Conservation (phyloP, 2,797 vertebrate genomes). For the Sebastes umbrosus region DNA sequence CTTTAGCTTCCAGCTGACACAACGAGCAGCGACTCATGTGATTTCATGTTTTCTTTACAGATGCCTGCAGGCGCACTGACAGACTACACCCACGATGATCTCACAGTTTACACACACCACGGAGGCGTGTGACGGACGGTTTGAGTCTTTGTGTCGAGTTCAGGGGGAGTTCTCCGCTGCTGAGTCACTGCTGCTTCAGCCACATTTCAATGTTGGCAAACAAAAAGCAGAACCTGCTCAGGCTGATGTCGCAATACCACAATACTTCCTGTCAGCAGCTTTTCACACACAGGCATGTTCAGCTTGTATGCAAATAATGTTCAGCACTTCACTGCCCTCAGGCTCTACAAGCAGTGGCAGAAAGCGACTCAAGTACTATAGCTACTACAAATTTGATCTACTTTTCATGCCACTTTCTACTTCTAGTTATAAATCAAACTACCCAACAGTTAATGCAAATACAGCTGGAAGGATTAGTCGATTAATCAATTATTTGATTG, state of each 20-base stretch:
- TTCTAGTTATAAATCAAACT: not conserved
- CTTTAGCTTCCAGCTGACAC: not conserved
- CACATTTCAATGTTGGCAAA: not conserved
- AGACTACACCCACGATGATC: not conserved
- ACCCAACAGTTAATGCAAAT: not conserved
- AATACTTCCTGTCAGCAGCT: not conserved
- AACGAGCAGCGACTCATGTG: not conserved
- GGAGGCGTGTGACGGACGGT: not conserved
- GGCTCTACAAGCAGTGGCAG: not conserved
- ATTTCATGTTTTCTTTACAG: not conserved
- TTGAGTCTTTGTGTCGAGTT: not conserved
- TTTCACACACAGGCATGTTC: not conserved
- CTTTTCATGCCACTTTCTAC: too few species aligned
- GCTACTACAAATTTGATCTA: too few species aligned
- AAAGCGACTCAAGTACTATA: not conserved
- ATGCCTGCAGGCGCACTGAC: not conserved
- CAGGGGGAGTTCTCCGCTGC: not conserved
- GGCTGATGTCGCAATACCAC: not conserved
- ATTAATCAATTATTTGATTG: too few species aligned
- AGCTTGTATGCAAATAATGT: not conserved
- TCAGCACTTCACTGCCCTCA: not conserved
- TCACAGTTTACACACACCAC: not conserved
- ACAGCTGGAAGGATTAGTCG: too few species aligned
- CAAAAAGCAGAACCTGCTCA: not conserved
- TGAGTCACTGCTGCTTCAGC: not conserved